A percentile compares a stretch with the other conserved stretches of the same genome.
phyloP scores from a whole-genome alignment of 2,797 vertebrate species.

The Cuniculus paca region DNA sequence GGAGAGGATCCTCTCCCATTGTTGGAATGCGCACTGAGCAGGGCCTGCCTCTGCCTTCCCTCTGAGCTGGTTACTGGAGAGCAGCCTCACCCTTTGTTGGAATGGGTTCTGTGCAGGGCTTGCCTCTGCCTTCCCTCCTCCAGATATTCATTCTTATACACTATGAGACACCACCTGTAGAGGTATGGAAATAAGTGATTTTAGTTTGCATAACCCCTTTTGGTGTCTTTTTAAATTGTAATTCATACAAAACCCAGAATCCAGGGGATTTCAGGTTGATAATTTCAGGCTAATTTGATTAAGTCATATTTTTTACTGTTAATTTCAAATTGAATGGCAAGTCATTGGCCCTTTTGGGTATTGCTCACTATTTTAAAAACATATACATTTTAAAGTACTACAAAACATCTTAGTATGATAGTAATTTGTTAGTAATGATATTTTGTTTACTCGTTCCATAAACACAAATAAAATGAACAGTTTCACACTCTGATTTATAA shows the following conservation, averaged over 20 bases:
- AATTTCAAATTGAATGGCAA: conserved; percentile 17
- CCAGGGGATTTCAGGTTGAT: not conserved
- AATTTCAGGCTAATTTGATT: not conserved
- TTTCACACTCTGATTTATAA: conserved; percentile 13
- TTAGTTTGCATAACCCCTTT: not conserved
- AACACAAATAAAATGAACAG: conserved; percentile 19
- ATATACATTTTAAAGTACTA: not conserved
- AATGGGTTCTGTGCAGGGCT: too few relatives aligned
- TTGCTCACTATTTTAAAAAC: not conserved
- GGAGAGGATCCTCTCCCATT: too few relatives aligned
- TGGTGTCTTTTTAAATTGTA: not conserved
- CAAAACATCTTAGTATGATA: not conserved
- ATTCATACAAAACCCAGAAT: not conserved
- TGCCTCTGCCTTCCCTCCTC: too few relatives aligned
- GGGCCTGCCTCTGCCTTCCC: too few relatives aligned
- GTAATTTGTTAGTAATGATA: conserved; percentile 60
- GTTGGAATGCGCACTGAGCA: too few relatives aligned
- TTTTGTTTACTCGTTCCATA: conserved; percentile 67
- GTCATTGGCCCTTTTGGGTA: not conserved
- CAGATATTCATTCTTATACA: too few relatives aligned
- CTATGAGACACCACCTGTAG: not conserved
- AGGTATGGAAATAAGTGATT: not conserved
- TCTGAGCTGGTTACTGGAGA: too few relatives aligned
- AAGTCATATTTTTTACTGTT: not conserved
- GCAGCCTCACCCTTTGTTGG: too few relatives aligned